These are phyloP conservation scores for Microcebus jonahi DNA, from an alignment of 2,113 vertebrate genomes.

Conservation along the genomic window DNA sequence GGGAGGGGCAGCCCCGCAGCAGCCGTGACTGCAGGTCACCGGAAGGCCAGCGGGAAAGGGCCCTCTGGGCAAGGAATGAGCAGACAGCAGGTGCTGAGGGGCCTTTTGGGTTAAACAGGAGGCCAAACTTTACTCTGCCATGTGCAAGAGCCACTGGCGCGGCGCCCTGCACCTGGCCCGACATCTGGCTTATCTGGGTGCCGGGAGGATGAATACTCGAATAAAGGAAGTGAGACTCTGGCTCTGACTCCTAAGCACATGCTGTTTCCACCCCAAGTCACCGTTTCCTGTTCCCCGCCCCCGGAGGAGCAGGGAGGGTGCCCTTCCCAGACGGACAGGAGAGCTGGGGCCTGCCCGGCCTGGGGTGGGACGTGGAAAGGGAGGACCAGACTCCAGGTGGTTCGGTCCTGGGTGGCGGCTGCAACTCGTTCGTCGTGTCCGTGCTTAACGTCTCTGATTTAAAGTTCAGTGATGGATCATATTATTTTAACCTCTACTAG, in stretches of 20 bases:
- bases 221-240: background rate
- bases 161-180: fast-evolving
- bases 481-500: fast-evolving
- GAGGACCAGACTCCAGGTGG: background rate
- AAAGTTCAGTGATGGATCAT: fast-evolving
- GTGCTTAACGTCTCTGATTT: fast-evolving
- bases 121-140: background rate
- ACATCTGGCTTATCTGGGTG: fast-evolving
- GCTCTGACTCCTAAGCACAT: background rate
- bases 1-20: background rate
- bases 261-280: background rate
- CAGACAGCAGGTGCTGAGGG: background rate
- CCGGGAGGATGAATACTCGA: fast-evolving
- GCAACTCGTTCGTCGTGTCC: fast-evolving
- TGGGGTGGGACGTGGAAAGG: fast-evolving
- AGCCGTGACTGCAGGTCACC: background rate
- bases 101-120: background rate
- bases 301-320: fast-evolving
- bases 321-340: background rate
- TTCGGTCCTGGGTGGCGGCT: fast-evolving
- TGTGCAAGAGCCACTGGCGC: fast-evolving
- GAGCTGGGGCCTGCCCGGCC: background rate
- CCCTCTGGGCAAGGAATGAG: background rate
- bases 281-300: background rate
- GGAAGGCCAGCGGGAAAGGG: background rate